A percentile compares a stretch with the other conserved stretches of the same genome.
Conservation (phyloP, 2,113 vertebrate genomes). For the Galemys pyrenaicus region DNA sequence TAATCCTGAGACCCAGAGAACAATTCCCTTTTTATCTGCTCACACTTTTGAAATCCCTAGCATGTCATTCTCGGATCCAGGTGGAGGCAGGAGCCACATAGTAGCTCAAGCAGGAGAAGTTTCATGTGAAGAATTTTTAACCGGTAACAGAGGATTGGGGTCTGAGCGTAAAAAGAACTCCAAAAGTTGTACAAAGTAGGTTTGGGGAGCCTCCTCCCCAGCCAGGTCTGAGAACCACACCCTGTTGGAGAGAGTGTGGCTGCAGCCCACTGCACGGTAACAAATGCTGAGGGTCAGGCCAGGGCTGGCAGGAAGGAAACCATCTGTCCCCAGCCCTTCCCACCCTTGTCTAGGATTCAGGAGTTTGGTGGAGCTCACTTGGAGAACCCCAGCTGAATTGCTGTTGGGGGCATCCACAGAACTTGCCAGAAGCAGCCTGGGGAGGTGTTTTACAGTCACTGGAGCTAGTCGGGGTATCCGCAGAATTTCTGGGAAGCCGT, state of each 20-base stretch:
- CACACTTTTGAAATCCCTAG: neutral
- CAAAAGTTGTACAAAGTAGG: neutral
- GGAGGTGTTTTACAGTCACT: neutral
- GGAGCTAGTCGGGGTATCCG: neutral
- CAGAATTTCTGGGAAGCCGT: neutral
- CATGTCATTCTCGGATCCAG: neutral
- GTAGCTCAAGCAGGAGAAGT: neutral
- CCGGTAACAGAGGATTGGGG: neutral
- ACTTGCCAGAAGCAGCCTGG: neutral
- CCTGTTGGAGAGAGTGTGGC: neutral
- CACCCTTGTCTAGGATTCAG: too few relatives aligned
- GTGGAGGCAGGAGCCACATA: conserved; percentile 3
- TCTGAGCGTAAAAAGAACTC: neutral
- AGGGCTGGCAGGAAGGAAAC: neutral
- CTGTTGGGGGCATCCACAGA: neutral
- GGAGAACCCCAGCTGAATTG: neutral
- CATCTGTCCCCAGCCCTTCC: accelerated
- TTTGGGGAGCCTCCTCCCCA: neutral
- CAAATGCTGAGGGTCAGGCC: neutral
- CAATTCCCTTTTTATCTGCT: neutral
- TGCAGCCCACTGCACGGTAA: neutral
- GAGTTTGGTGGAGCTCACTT: neutral
- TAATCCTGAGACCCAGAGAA: neutral
- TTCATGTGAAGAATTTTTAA: neutral
- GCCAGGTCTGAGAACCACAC: neutral